phyloP scores from a whole-genome alignment of 2,797 vertebrate species.

The Gouania willdenowi region DNA sequence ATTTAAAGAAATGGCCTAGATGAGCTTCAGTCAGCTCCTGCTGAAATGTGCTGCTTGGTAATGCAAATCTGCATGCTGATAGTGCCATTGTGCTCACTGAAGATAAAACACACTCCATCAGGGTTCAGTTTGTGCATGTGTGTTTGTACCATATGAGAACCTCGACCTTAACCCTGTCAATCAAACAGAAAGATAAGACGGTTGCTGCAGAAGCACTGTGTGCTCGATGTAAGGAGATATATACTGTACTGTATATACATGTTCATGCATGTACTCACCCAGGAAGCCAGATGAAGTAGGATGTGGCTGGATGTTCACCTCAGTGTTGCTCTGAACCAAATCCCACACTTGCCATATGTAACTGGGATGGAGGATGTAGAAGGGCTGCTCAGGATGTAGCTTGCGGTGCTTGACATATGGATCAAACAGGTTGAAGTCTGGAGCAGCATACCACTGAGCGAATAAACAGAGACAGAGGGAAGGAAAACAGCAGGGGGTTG shows the following conservation, averaged over 20 bases:
- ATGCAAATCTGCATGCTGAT: slow-evolving; percentile 5
- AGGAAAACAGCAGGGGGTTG: not conserved
- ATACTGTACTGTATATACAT: not conserved
- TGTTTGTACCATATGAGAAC: too few relatives aligned
- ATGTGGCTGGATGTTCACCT: slow-evolving; percentile 96
- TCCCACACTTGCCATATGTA: slow-evolving; percentile 97
- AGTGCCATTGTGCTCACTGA: slow-evolving; percentile 10
- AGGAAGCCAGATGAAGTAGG: slow-evolving; percentile 98
- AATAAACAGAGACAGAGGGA: too few relatives aligned
- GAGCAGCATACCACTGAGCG: slow-evolving; percentile 92
- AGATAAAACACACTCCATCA: slow-evolving; percentile 26
- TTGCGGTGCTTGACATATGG: too few relatives aligned
- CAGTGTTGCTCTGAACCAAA: slow-evolving; percentile 93
- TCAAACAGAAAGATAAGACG: too few relatives aligned
- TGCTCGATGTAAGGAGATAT: too few relatives aligned
- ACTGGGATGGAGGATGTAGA: slow-evolving; percentile 95
- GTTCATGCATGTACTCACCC: slow-evolving; percentile 71
- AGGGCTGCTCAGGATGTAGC: too few relatives aligned
- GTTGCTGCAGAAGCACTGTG: not conserved
- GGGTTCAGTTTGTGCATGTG: not conserved
- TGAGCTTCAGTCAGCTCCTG: not conserved
- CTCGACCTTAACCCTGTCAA: too few relatives aligned
- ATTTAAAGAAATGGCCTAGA: slow-evolving; percentile 5
- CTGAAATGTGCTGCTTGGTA: slow-evolving; percentile 6
- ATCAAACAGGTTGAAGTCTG: slow-evolving; percentile 95